These are phyloP conservation scores for Achlya flavicornis DNA, from an alignment of 2,888 invertebrate genomes.

Conservation along the genomic window DNA sequence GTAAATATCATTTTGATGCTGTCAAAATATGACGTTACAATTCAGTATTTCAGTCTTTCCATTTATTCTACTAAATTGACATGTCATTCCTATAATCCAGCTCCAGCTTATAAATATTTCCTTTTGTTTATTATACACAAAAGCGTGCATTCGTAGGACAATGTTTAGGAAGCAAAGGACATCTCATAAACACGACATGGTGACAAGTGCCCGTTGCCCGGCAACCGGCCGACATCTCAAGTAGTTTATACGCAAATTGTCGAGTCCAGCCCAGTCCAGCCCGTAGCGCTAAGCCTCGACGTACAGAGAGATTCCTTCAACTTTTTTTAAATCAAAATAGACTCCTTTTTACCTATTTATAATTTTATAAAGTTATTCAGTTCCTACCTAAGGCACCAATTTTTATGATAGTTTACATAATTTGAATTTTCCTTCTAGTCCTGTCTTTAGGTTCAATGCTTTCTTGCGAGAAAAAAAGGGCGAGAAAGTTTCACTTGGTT, in stretches of 20 bases:
- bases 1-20: too few relatives aligned
- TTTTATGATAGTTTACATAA: too few relatives aligned
- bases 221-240: constrained; percentile 32
- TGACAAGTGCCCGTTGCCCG: constrained; percentile 32
- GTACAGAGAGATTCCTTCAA: constrained; percentile 17
- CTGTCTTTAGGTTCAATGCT: neutral
- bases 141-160: neutral
- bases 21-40: too few relatives aligned
- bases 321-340: neutral
- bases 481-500: neutral
- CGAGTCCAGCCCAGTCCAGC: constrained; percentile 22
- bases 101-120: neutral
- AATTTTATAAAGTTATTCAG: too few relatives aligned
- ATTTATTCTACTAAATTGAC: too few relatives aligned
- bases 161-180: constrained; percentile 5
- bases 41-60: too few relatives aligned
- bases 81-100: too few relatives aligned
- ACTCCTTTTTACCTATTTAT: neutral
- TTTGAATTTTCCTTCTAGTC: too few relatives aligned
- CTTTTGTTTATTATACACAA: neutral
- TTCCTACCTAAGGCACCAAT: too few relatives aligned
- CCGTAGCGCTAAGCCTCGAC: constrained; percentile 18
- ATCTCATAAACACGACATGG: constrained; percentile 28
- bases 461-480: neutral
- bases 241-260: constrained; percentile 46